Percentiles rank a stretch among this genome's conserved stretches.
Conservation (phyloP, 2,797 vertebrate species). For the Enteromius viviparus region DNA sequence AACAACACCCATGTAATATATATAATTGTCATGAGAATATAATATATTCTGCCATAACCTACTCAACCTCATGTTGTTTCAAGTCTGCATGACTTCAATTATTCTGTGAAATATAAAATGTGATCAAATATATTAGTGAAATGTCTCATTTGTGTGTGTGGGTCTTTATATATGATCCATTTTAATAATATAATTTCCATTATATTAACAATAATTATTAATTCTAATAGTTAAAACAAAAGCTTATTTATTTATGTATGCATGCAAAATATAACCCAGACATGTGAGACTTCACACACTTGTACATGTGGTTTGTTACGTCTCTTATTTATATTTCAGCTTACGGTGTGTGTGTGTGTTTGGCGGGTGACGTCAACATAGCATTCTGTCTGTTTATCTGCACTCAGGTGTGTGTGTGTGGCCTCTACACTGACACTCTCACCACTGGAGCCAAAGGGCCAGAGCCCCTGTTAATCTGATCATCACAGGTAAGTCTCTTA, state of each 20-base stretch:
- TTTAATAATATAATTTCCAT: neutral
- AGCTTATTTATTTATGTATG: no score
- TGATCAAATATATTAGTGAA: neutral
- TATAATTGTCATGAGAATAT: neutral
- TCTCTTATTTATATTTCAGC: neutral
- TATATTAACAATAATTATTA: neutral
- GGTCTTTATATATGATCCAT: no score
- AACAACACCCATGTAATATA: neutral
- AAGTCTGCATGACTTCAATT: neutral
- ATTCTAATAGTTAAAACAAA: neutral
- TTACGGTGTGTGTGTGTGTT: neutral
- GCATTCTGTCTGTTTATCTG: constrained; percentile 31
- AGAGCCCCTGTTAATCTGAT: constrained; percentile 42
- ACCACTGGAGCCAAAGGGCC: constrained; percentile 1
- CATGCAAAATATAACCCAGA: neutral
- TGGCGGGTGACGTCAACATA: constrained; percentile 2
- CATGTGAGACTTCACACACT: neutral
- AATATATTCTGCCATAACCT: neutral
- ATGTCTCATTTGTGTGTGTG: neutral
- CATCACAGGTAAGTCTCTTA: constrained; percentile 33
- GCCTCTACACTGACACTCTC: constrained; percentile 4
- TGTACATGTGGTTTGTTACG: neutral
- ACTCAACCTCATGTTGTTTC: neutral
- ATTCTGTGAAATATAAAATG: neutral
- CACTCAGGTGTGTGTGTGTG: constrained; percentile 6